Conservation (phyloP, 1,140 invertebrate genomes). For the Lycorma delicatula region DNA sequence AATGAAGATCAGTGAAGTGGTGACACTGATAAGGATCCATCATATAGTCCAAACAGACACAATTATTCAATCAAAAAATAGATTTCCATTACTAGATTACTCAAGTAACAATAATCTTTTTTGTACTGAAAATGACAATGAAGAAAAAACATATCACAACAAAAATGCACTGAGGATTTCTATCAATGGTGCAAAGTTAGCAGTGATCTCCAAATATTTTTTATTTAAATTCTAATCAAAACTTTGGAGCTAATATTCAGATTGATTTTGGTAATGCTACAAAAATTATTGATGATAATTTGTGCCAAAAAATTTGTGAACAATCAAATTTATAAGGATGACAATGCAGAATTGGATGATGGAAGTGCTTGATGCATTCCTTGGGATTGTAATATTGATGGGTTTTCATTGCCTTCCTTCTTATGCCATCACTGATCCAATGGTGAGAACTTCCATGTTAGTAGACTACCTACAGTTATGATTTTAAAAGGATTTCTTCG, state of each 20-base stretch:
- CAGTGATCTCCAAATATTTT: conserved; percentile 1
- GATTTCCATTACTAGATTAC: not conserved
- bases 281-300: conserved; percentile 7
- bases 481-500: conserved; percentile 22
- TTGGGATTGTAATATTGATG: conserved; percentile 23
- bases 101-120: too few species aligned
- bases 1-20: not conserved
- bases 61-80: not conserved
- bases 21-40: not conserved
- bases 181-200: conserved; percentile 13
- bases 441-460: conserved; percentile 20
- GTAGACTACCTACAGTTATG: conserved; percentile 18
- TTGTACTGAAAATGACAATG: too few species aligned
- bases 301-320: conserved; percentile 14
- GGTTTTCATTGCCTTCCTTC: conserved; percentile 17
- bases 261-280: conserved; percentile 8
- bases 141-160: too few species aligned
- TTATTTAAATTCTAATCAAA: not conserved
- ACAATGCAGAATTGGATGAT: conserved; percentile 13
- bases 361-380: conserved; percentile 13
- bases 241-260: conserved; percentile 8
- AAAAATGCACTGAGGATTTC: too few species aligned
- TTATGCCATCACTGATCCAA: conserved; percentile 17
- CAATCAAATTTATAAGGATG: conserved; percentile 19
- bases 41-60: not conserved